Base-by-base conservation (phyloP, 2,113 vertebrate genomes). In the Amia ocellicauda region DNA sequence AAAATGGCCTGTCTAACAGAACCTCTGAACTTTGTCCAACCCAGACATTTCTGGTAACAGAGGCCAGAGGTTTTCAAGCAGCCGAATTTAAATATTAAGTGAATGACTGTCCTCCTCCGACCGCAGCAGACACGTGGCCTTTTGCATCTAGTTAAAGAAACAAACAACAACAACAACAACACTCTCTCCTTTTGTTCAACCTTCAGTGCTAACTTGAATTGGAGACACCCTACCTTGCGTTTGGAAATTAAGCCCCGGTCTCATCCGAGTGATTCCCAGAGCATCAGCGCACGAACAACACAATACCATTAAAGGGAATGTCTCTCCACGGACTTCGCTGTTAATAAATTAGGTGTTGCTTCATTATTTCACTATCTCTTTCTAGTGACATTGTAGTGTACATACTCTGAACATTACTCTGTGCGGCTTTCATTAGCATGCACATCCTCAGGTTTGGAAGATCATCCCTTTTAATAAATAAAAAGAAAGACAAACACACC, bases 371-470 rank as follows among this genome's bases (percentile, higher is more conserved):
- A 83, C 85, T 78, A 88, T 88, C 73, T 86, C 85, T 86, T 81
- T 87, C 83, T 85, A 83, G 72, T 88, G 85, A 84, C 87, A 85
- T 85, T 87, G 90, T 90, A 90, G 88, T 89, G 90, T 86, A 83
- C 82, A 86, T 85, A 81, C 82, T 80, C 83, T 78, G 87, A 86
- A 90, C 79, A 89, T 88, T 88, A 83, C 85, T 89, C 83, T 84
- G 82, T 81, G 88, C 85, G 81, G 81, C 70, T 85, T 87, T 89
- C 88, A 92, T 93, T 92, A 91, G 86, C 88, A 92, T 92, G 88
- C 81, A 91, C 92, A 92, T 91, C 79, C 62, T 72, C 83, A 71
- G 84, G 81, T 82, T 83, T 73, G 78, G 73, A 82, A 88, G 80
- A 86, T 79, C 78, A 43, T 61, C 43, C 62, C 74, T 80, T 69